Conservation (phyloP, 2,797 vertebrate genomes). For the Alauda arvensis region DNA sequence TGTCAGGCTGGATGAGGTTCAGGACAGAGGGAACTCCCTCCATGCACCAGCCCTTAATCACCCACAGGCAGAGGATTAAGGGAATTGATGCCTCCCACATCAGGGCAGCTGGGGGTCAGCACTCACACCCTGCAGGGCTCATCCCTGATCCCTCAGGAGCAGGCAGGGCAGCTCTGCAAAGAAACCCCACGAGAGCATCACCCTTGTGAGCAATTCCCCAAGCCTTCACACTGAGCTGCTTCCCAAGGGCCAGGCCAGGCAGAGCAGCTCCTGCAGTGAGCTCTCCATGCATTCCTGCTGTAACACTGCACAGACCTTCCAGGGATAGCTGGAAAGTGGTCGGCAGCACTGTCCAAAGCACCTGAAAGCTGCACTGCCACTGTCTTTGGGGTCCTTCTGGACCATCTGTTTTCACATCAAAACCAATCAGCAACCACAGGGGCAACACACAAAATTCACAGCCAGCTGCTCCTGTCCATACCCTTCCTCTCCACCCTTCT, state of each 20-base stretch:
- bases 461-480: neutral
- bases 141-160: neutral
- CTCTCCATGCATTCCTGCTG: neutral
- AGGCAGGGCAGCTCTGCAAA: neutral
- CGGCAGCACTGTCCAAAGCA: neutral
- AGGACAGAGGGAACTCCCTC: neutral
- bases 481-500: neutral
- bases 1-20: neutral
- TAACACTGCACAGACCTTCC: neutral
- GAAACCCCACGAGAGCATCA: neutral
- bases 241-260: neutral
- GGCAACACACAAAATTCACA: neutral
- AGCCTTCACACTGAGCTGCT: neutral
- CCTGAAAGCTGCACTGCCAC: neutral
- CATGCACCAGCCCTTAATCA: neutral
- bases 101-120: neutral
- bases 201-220: neutral
- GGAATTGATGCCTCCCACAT: accelerated
- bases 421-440: neutral
- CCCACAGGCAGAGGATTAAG: neutral
- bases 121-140: neutral
- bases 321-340: neutral
- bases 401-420: neutral
- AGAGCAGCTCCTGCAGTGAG: neutral
- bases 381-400: neutral